Conservation (phyloP, 2,797 vertebrate genomes). For the Triplophysa bombifrons region DNA sequence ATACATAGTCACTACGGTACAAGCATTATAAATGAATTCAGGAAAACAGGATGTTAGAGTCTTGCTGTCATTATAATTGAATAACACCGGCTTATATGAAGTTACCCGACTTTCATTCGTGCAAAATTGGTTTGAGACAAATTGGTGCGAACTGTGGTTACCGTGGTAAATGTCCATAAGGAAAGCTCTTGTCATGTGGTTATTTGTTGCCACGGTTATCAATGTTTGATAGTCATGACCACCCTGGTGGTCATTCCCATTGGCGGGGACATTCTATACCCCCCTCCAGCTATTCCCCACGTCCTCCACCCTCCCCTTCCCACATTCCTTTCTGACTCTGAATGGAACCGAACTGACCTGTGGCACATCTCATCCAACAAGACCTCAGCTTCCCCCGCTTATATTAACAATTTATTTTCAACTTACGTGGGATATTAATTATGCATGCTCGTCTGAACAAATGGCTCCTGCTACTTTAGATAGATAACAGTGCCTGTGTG, state of each 20-base stretch:
- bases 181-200: not conserved
- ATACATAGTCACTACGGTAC: not conserved
- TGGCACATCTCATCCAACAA: slow-evolving; percentile 26
- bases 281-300: slow-evolving; percentile 1
- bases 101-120: not conserved
- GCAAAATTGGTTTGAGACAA: not conserved
- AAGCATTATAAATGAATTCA: not conserved
- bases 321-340: slow-evolving; percentile 47
- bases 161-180: not conserved
- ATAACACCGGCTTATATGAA: not conserved
- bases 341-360: slow-evolving; percentile 43
- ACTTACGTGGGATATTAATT: slow-evolving; percentile 27
- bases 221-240: slow-evolving; percentile 29
- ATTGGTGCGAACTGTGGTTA: not conserved
- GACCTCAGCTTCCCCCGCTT: slow-evolving; percentile 14
- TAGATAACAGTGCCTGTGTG: not conserved
- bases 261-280: slow-evolving; percentile 26
- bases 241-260: slow-evolving; percentile 19
- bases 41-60: too few species aligned
- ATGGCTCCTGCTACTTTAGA: slow-evolving; percentile 35
- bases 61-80: not conserved
- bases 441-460: slow-evolving; percentile 34
- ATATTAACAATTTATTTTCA: slow-evolving; percentile 47
- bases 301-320: slow-evolving; percentile 13
- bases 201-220: slow-evolving; percentile 33